phyloP scores from a whole-genome alignment of 2,797 vertebrate genomes.

The Macrochelys suwanniensis region DNA sequence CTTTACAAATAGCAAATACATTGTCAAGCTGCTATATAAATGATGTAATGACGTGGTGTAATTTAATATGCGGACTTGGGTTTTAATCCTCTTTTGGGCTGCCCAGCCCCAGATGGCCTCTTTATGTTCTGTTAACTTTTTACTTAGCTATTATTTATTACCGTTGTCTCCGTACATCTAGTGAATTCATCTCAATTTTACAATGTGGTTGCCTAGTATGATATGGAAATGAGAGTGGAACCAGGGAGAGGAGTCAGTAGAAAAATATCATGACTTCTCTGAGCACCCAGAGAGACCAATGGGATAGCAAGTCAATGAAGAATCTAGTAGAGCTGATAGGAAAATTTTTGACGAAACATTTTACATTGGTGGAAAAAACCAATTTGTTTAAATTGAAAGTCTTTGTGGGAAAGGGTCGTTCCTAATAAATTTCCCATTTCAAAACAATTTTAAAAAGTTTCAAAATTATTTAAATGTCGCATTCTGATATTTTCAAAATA shows the following conservation, averaged over 20 bases:
- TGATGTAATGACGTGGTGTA: slow-evolving; percentile 58
- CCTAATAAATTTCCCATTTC: background rate
- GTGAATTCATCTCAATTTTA: slow-evolving; percentile 56
- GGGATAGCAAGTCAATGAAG: background rate
- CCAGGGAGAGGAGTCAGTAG: background rate
- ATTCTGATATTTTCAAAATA: background rate
- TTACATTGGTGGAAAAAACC: background rate
- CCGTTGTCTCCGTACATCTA: slow-evolving; percentile 58
- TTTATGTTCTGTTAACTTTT: slow-evolving; percentile 69
- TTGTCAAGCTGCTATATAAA: slow-evolving; percentile 65
- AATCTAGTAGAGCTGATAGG: background rate
- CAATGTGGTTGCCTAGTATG: slow-evolving; percentile 43
- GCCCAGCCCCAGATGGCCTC: slow-evolving; percentile 57
- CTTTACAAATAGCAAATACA: slow-evolving; percentile 67
- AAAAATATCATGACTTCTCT: background rate
- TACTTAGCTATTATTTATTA: slow-evolving; percentile 70
- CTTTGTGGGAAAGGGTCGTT: background rate
- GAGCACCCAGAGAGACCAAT: background rate
- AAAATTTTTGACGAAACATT: background rate
- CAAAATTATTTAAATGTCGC: background rate
- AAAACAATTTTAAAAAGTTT: background rate
- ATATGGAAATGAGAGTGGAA: background rate
- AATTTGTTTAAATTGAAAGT: background rate
- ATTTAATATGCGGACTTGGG: slow-evolving; percentile 62
- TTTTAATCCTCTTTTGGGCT: slow-evolving; percentile 55